Evolutionary conservation across 2,888 invertebrate species (phyloP), one percentile per base, ranked within the genome.

Genomic region (Amorpha juglandis): DNA sequence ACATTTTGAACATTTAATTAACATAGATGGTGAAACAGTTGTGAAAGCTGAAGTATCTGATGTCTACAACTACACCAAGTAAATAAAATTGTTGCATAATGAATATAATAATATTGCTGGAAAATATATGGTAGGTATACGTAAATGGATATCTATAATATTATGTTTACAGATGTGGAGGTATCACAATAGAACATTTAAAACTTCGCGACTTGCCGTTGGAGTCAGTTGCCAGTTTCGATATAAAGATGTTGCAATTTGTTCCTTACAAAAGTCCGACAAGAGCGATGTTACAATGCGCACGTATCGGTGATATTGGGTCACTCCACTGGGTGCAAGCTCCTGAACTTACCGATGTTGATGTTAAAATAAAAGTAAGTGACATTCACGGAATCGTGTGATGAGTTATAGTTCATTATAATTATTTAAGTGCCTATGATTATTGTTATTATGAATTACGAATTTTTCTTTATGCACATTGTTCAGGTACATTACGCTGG

Each of bases 401-500:
- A 45, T 14, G 6, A 45, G 14, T 12, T 45, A 6, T 45, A 14
- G 1, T 45, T 45, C 1, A 38, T 9, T 38, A 7, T 35, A 38
- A 9, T 7, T 38, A 38, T 38, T 38, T n/a, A n/a, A n/a, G n/a
- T n/a, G n/a, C n/a, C n/a, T n/a, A n/a, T n/a, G n/a, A n/a, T n/a
- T n/a, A n/a, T n/a, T n/a, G n/a, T n/a, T n/a, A n/a, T n/a, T n/a
- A n/a, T n/a, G n/a, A n/a, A n/a, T n/a, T n/a, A n/a, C n/a, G n/a
- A n/a, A n/a, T n/a, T n/a, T n/a, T n/a, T n/a, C n/a, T n/a, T n/a
- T n/a, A n/a, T n/a, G n/a, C n/a, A 14, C 47, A 6, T 16, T 53
- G 21, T 67, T 33, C 55, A 82, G 81, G 77, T 80, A 0, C 74
- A 80, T 62, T 80, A 74, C 63, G 78, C 77, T 14, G 80, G 75